These are phyloP conservation scores for Centropristis striata DNA, from an alignment of 2,113 vertebrate genomes.

Conservation along the genomic window DNA sequence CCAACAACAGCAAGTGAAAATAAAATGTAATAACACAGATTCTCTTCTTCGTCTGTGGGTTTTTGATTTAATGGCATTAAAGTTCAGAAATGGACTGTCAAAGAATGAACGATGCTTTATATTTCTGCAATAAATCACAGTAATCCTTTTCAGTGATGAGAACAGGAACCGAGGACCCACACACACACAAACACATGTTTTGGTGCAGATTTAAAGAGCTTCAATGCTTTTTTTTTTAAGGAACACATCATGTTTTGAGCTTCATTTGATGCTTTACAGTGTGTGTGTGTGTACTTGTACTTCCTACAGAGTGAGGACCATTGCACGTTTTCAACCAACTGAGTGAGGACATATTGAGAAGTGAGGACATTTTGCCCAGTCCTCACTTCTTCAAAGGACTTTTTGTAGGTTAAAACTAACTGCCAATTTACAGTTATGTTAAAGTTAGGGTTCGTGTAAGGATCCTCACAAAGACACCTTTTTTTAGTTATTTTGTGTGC, in stretches of 20 bases:
- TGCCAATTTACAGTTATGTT: too few species aligned
- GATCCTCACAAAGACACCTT: too few species aligned
- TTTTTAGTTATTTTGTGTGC: too few species aligned
- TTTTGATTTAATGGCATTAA: too few species aligned
- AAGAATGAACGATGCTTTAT: background rate
- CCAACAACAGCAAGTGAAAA: background rate
- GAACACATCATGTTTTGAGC: conserved; percentile 12
- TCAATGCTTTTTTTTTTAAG: background rate
- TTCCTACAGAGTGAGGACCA: too few species aligned
- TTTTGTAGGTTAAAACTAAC: too few species aligned
- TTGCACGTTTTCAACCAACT: too few species aligned
- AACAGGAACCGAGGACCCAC: background rate
- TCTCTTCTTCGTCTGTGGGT: background rate
- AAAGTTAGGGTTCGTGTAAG: too few species aligned
- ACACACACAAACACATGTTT: background rate
- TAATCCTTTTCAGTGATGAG: conserved; percentile 25
- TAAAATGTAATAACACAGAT: background rate
- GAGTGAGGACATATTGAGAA: too few species aligned
- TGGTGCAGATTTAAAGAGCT: background rate
- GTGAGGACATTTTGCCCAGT: too few species aligned
- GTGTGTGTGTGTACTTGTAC: conserved; percentile 6
- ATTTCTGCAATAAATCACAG: conserved; percentile 28
- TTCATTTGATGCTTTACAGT: background rate
- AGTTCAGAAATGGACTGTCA: too few species aligned
- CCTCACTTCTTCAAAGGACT: too few species aligned